Evolutionary conservation across 2,888 invertebrate species (phyloP).

Genomic region (Xestia c-nigrum): DNA sequence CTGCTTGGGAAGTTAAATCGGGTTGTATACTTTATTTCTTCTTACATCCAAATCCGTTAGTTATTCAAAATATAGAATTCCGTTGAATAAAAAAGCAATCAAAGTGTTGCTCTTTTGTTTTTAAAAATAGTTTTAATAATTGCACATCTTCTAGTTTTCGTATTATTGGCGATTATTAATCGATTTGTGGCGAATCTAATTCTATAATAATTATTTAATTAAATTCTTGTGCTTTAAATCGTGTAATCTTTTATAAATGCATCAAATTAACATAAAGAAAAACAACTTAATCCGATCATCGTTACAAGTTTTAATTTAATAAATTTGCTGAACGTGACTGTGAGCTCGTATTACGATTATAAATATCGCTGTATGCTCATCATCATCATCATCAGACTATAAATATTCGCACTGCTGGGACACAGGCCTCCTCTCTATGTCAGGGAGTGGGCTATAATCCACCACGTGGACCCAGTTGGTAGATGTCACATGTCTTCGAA

Average conservation of each 20-base stretch:
- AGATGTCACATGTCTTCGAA: no score
- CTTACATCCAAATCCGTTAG: not conserved
- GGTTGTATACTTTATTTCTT: not conserved
- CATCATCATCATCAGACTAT: no score
- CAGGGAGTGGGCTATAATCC: no score
- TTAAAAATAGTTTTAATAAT: not conserved
- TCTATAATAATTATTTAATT: conserved; percentile 6
- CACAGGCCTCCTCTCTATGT: no score
- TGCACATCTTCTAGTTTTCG: not conserved
- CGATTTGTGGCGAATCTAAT: not conserved
- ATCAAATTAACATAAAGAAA: not conserved
- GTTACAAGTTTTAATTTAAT: not conserved
- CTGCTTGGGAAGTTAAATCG: not conserved
- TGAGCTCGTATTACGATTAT: not conserved
- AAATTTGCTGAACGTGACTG: not conserved
- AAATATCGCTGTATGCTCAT: not conserved
- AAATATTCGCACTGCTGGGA: no score
- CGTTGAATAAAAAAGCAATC: not conserved
- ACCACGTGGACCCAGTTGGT: no score
- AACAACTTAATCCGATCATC: not conserved
- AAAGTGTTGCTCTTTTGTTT: not conserved
- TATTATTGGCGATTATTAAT: not conserved
- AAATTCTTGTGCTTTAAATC: not conserved
- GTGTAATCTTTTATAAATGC: not conserved
- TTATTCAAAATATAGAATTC: not conserved